Base-by-base conservation (phyloP, 2,888 invertebrate species). In the Clostera curtula region DNA sequence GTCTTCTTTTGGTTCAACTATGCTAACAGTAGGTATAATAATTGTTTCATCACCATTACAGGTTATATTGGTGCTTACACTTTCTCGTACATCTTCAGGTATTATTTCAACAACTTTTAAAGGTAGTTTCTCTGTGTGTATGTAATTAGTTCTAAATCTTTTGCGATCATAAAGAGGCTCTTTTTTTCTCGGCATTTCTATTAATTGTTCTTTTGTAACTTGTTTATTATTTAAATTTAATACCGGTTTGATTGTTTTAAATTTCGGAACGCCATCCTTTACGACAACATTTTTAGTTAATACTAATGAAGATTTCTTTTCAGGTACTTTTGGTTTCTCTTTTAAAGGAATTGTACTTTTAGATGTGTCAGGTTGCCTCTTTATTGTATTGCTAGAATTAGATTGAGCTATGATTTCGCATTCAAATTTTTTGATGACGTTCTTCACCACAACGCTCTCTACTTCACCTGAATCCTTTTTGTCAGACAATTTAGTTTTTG, bases 301-400 rank as follows among this genome's bases (percentile, higher is more conserved):
- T 13, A 77, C 68, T 71, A 85, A 47, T 43, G 80, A 73, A 43
- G 85, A 76, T 65, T 85, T 87, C 55, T 87, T 87, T 68, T 86
- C 87, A 69, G 87, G 87, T 72, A 87, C 79, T 77, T 85, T 85
- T 21, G 87, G 86, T 75, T 87, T 87, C 59, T 82, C 79, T 68
- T 70, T 80, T 30, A 56, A 17, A 25, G 55, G 52, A 20, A 49
- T 51, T 56, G 57, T 58, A 61, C 49, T 67, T 56, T 62, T 64
- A 16, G 38, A 43, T 53, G 56, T 61, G 34, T 64, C 80, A 31
- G 74, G 67, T 46, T 77, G 70, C 56, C 58, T 79, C 43, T 80
- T 85, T 43, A 76, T 45, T 31, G 71, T 65, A 34, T 54, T 62
- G 31, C 24, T 54, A 7, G 45, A 49, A 44, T 57, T 67, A 3